Conservation (phyloP, 2,797 vertebrate species). For the Rhadinocentrus ornatus region DNA sequence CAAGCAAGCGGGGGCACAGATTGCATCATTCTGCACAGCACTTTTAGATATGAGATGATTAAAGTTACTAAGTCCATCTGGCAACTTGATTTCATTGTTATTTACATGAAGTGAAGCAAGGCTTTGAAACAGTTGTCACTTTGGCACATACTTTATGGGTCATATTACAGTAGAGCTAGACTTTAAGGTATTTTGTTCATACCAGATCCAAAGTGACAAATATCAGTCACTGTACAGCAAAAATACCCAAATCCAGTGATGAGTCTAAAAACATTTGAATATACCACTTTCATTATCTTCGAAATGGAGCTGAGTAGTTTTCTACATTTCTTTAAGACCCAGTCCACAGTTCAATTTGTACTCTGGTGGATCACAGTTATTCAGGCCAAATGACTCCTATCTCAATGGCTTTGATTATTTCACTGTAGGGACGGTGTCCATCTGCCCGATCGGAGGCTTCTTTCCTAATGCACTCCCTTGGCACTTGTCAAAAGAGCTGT, state of each 20-base stretch:
- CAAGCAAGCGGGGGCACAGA: too few species aligned
- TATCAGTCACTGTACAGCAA: not conserved
- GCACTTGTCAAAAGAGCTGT: conserved; percentile 58
- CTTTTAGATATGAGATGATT: too few species aligned
- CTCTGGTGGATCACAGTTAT: conserved; percentile 46
- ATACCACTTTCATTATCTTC: conserved; percentile 4
- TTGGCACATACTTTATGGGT: too few species aligned
- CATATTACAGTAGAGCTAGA: too few species aligned
- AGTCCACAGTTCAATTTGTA: conserved; percentile 39
- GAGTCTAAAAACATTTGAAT: not conserved
- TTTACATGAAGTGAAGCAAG: not conserved
- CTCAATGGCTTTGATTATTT: conserved; percentile 51
- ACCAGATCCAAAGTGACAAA: too few species aligned
- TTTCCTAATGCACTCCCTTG: conserved; percentile 59
- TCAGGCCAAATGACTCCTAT: conserved; percentile 62
- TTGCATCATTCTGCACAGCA: too few species aligned
- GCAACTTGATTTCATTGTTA: too few species aligned
- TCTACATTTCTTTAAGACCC: conserved; percentile 34
- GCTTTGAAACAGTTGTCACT: not conserved
- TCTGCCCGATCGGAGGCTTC: conserved; percentile 58
- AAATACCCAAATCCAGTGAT: not conserved
- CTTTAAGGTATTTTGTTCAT: too few species aligned
- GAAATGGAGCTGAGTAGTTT: conserved; percentile 6
- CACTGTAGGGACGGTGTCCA: conserved; percentile 46
- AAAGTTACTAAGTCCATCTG: too few species aligned